Base-by-base conservation (phyloP, 37 sponge, comb jelly and placozoan species). In the Halichondria panicea region DNA sequence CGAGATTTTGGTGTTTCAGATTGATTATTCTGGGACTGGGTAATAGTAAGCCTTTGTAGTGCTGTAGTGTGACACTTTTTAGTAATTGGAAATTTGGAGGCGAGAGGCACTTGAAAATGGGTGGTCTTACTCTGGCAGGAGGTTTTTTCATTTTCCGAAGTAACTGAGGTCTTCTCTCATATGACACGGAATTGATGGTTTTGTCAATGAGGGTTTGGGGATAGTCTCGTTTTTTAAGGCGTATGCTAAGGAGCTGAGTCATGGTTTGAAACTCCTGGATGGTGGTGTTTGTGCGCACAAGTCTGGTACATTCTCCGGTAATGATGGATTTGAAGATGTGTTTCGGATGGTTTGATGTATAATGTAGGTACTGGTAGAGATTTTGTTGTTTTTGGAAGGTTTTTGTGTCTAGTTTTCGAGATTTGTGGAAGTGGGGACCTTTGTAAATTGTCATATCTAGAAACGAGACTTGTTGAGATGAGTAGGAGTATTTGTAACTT, bases 371-470 rank as follows among this genome's bases (percentile, higher is more conserved):
- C 30, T 80, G 81, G 30, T 59, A 70, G 35, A 69, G 62, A 34
- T 80, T 80, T 22, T 40, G 60, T 34, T 58, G 52, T 57, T 80
- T 80, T 22, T 70, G 71, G 33, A 41, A 80, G 1, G 81, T 69
- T 8, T n/a, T 69, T 3, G 42, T 3, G 11, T 69, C 61, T 57
- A 80, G 71, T 18, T 56, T 3, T 12, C 37, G 3, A 31, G 56
- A 38, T 4, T 8, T 8, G 5, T 1, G 42, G 71, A 59, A 32
- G 27, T 30, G 0, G 2, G 45, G 61, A 0, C 52, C 60, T 13
- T 68, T 68, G 63, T 80, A 80, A 15, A 80, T 42, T 25, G 54
- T 70, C 2, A 58, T n/a, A 50, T 80, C 79, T 54, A 80, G 55
- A 61, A 70, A 80, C 28, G 50, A 21, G 28, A 30, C 38, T 2